Evolutionary conservation across 1,140 invertebrate genomes (phyloP), one percentile per base, ranked within the genome.

Genomic region (Mactra quadrangularis): DNA sequence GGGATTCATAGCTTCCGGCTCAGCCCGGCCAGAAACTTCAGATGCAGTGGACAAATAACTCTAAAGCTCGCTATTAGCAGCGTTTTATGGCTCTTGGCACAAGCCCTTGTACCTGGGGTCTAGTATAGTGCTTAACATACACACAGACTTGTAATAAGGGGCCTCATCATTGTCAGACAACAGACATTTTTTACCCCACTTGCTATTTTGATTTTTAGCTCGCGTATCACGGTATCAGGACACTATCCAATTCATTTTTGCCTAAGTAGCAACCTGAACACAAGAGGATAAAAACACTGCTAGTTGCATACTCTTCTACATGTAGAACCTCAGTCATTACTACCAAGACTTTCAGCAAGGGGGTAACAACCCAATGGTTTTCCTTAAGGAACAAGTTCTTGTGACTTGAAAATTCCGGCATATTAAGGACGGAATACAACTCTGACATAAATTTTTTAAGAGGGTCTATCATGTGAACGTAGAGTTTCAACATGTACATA

Each of bases 281-380:
- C 4, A 72, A 2, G 19, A 45, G 68, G 31, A 47, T 52, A 29
- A 72, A 41, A 72, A 35, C 68, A 33, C 68, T 53, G 33, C 41
- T 47, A 41, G 72, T 75, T 59, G 72, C 35, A 29, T 77, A 64
- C n/a, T 77, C 45, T 31, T 77, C 74, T 13, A 22, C 25, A 47
- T 57, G 45, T 31, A 77, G 31, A 6, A 77, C 60, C 9, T n/a
- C 25, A 19, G 74, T 77, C 13, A 45, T 31, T 52, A 33, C 53
- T 35, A 57, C 19, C 15, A 77, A 52, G n/a, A 52, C 19, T n/a
- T 53, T 31, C 9, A 77, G 25, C 9, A 77, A 27, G 22, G 35
- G 15, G 25, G 47, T 50, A 52, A 77, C 41, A 11, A 31, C 25
- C 60, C 74, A 62, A 19, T 62, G 74, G 31, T 41, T 47, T 45